Base-by-base conservation (phyloP, 2,113 vertebrate genomes). In the Grantiella picta region DNA sequence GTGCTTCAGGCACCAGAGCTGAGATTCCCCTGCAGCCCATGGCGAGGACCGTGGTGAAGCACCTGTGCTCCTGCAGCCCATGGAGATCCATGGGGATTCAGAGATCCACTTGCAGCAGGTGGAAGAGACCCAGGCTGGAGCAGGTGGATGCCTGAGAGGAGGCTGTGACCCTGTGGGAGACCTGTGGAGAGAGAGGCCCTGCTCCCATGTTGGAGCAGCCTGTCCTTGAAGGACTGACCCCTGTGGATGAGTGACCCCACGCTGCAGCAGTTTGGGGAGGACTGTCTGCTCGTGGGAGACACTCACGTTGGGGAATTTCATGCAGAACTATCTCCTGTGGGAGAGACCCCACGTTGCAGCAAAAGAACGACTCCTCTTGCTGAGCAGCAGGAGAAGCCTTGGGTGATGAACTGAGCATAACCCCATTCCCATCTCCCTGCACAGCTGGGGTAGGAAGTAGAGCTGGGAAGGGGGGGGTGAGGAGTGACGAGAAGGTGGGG, bases 261-360 rank as follows among this genome's bases (percentile, higher is more conserved):
- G 1, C 42, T 50, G 31, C 29, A 59, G 52, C 35, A 54, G 8
- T 31, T 5, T 42, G 12, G 10, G 10, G 16, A 17, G 52, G 35
- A 9, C 19, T 40, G 50, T 3, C 18, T 40, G 42, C 24, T 25
- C 24, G 2, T 31, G 25, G 42, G 35, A 35, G 35, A 35, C 60
- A 20, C 15, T 40, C 60, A 25, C 25, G 5, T 0, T 29, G 29
- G 35, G 10, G 42, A 61, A 25, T 25, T 25, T 52, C 24, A 16
- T 4, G 16, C 2, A 25, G 52, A 66, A 7, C 19, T 40, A 42
- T 4, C 16, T 40, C 24, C 35, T 23, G 2, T 31, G 25, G 42
- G 35, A 35, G 29, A 35, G 70, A 20, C 15, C n/a, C 16, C 31
- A 29, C 0, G 0, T 21, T 31, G 9, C 29, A 42, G 35, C 31